Evolutionary conservation across 2,797 vertebrate genomes (phyloP).

Genomic region (Merluccius polli): DNA sequence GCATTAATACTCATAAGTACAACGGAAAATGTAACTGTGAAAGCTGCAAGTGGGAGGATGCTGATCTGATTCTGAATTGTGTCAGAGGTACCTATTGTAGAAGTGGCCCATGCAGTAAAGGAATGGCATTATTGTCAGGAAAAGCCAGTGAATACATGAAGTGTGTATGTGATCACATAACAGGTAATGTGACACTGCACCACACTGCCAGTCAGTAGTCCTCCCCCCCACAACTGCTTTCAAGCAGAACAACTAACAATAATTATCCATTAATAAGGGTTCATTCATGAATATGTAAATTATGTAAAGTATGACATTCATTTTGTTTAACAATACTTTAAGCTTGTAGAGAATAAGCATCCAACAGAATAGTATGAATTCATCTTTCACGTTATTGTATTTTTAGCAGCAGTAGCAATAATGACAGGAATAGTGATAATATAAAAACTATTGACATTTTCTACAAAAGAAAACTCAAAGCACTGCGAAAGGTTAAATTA

Average conservation of each 20-base stretch:
- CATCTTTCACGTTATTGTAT: background rate
- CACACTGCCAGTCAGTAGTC: constrained; percentile 38
- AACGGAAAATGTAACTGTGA: background rate
- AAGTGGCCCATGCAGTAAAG: background rate
- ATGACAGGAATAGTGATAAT: background rate
- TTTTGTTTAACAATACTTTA: no score
- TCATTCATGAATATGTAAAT: background rate
- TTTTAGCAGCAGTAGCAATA: background rate
- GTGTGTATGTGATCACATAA: constrained; percentile 49
- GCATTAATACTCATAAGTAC: background rate
- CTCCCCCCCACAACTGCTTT: constrained; percentile 29
- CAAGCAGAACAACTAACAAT: constrained; percentile 14
- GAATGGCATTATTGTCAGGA: constrained; percentile 10
- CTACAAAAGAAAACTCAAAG: background rate
- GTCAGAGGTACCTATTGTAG: no score
- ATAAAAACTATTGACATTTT: background rate
- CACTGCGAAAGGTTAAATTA: background rate
- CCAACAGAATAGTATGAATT: background rate
- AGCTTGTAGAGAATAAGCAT: no score
- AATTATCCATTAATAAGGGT: constrained; percentile 9
- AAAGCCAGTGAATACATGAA: background rate
- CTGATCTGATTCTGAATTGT: no score
- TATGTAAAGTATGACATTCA: no score
- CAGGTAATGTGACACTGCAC: constrained; percentile 61
- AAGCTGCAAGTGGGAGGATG: background rate